Evolutionary conservation across 2,888 invertebrate genomes (phyloP), one percentile per base, ranked within the genome.

Genomic region (Disparrhopalites patrizii): DNA sequence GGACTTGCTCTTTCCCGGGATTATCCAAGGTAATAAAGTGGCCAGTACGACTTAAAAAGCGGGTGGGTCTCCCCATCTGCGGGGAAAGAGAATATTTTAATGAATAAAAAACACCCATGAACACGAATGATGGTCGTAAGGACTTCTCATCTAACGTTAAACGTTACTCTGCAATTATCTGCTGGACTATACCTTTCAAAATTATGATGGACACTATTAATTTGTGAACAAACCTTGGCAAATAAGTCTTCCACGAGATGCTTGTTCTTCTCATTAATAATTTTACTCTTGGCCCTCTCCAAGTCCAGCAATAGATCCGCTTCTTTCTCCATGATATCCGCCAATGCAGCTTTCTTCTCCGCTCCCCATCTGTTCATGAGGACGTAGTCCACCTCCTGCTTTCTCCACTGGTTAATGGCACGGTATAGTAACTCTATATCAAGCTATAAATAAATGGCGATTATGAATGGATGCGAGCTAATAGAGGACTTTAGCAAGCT

Each of bases 21-120:
- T 92, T 89, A 73, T 93, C 89, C 88, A 94, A 87, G 71, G 87
- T 85, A 20, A 92, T 84, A 36, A 85, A 70, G 65, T 78, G 77
- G 23, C 87, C 87, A 76, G 88, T 88, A 74, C 86, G 86, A 33
- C 87, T 87, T 68, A 84, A 84, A 89, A 91, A 92, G 65, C 85
- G 84, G 47, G 89, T 83, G 0, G 94, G 89, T 71, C 79, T 62
- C 3, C 76, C 76, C 71, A 76, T 75, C 75, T 76, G 30, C 15
- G 38, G 40, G n/a, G n/a, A 43, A 57, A 64, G 7, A n/a, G 27
- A 27, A 15, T 23, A 15, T n/a, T 61, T 61, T 23, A 38, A 8
- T 13, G 8, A 13, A 13, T 18, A 30, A 18, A 62, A 51, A 62
- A 15, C 5, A 13, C 40, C 25, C 15, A 20, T 13, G 20, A 47